A percentile compares a stretch with the other conserved stretches of the same genome.
Conservation (phyloP, 2,888 invertebrate genomes). For the Ectemnius lituratus region DNA sequence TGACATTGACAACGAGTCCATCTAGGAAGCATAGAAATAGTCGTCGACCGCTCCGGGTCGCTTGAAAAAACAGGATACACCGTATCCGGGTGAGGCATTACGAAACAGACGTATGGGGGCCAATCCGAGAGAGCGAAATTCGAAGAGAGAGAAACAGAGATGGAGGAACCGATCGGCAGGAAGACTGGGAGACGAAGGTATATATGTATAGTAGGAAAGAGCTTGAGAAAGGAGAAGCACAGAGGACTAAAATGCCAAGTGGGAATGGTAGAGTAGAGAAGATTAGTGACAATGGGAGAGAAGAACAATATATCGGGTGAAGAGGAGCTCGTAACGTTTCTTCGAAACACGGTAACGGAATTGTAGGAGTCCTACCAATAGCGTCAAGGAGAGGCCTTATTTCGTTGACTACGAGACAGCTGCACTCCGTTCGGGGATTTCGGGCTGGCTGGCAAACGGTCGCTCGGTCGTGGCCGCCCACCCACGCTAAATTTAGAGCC, state of each 20-base stretch:
- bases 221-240: slow-evolving; percentile 18
- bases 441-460: slow-evolving; percentile 66
- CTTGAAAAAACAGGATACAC: slow-evolving; percentile 50
- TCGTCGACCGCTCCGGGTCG: slow-evolving; percentile 12
- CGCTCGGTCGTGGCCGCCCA: slow-evolving; percentile 67
- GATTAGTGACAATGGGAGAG: too few species aligned
- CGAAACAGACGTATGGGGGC: slow-evolving; percentile 40
- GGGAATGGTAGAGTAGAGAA: slow-evolving; percentile 26
- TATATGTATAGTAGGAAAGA: slow-evolving; percentile 6
- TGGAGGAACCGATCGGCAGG: slow-evolving; percentile 7
- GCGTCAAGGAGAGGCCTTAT: slow-evolving; percentile 51
- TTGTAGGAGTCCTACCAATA: slow-evolving; percentile 41
- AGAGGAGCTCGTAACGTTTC: slow-evolving; percentile 8
- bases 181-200: slow-evolving; percentile 16
- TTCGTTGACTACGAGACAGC: slow-evolving; percentile 62
- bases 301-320: too few species aligned
- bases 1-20: slow-evolving; percentile 12
- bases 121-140: slow-evolving; percentile 27
- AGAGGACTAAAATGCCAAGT: not conserved
- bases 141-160: slow-evolving; percentile 21
- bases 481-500: slow-evolving; percentile 74
- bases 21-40: slow-evolving; percentile 39
- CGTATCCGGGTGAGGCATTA: slow-evolving; percentile 47
- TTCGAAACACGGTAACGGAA: slow-evolving; percentile 25
- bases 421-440: slow-evolving; percentile 63